phyloP scores from a whole-genome alignment of 2,113 vertebrate genomes.

The Dascyllus trimaculatus region DNA sequence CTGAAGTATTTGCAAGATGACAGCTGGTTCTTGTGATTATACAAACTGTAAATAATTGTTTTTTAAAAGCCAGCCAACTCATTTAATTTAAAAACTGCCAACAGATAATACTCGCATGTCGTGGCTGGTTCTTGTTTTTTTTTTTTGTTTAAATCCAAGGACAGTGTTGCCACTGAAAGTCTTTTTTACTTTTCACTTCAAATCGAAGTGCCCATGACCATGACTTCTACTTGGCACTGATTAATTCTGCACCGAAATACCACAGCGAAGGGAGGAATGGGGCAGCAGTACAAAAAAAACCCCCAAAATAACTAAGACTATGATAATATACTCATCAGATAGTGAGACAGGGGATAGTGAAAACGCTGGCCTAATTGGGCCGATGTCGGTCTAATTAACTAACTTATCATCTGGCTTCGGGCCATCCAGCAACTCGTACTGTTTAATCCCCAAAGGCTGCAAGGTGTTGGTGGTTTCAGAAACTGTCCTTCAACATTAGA shows the following conservation, averaged over 20 bases:
- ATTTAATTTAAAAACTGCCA: neutral
- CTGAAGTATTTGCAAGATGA: neutral
- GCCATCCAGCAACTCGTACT: conserved; percentile 24
- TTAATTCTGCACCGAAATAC: conserved; percentile 34
- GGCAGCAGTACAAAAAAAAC: neutral
- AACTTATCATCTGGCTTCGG: conserved; percentile 31
- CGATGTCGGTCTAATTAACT: conserved; percentile 53
- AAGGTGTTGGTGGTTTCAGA: conserved; percentile 21
- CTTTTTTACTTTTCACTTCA: conserved; percentile 14
- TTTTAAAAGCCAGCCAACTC: too few relatives aligned
- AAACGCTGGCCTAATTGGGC: conserved; percentile 33
- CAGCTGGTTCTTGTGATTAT: neutral
- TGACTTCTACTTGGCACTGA: conserved; percentile 4
- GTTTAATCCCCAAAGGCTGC: conserved; percentile 27
- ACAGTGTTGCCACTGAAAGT: neutral
- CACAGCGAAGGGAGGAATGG: neutral
- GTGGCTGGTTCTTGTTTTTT: conserved; percentile 13
- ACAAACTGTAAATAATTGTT: neutral
- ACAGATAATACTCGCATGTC: conserved; percentile 2
- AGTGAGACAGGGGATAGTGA: conserved; percentile 14
- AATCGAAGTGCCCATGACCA: conserved; percentile 6
- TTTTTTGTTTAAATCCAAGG: neutral
- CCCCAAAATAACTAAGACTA: conserved; percentile 8
- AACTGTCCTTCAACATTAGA: neutral
- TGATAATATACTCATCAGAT: conserved; percentile 36